Percentiles rank a stretch among this genome's conserved stretches.
Conservation (phyloP, 2,888 invertebrate species). For the Conistra vaccinii region DNA sequence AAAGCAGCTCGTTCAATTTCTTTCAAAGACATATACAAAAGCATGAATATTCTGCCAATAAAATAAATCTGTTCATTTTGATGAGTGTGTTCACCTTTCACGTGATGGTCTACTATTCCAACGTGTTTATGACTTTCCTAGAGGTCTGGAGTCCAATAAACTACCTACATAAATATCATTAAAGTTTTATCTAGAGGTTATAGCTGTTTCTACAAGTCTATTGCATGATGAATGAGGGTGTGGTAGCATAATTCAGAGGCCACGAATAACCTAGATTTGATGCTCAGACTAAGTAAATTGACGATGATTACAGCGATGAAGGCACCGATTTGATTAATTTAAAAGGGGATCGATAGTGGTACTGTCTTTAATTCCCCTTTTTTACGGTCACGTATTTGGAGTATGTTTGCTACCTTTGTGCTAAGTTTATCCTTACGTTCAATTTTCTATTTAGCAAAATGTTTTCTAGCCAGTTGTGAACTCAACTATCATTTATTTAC, state of each 20-base stretch:
- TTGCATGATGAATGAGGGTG: slow-evolving; percentile 28
- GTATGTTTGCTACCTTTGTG: neutral
- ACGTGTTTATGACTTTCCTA: slow-evolving; percentile 50
- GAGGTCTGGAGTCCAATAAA: slow-evolving; percentile 46
- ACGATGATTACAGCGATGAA: slow-evolving; percentile 5
- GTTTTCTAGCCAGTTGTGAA: neutral
- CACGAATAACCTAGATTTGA: slow-evolving; percentile 24
- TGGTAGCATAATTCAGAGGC: slow-evolving; percentile 12
- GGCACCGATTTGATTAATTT: slow-evolving; percentile 2
- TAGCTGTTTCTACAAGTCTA: slow-evolving; percentile 20
- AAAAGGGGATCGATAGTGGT: neutral
- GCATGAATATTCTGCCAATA: slow-evolving; percentile 24
- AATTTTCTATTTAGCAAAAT: slow-evolving; percentile 25
- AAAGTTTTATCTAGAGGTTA: slow-evolving; percentile 53
- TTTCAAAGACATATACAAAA: neutral
- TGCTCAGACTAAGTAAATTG: slow-evolving; percentile 2
- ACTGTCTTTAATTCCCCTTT: neutral
- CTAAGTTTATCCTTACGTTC: neutral
- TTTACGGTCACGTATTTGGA: neutral
- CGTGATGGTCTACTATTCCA: slow-evolving; percentile 23
- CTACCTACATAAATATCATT: slow-evolving; percentile 49
- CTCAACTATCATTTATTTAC: slow-evolving; percentile 7
- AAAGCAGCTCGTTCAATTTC: slow-evolving; percentile 14
- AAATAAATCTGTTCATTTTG: slow-evolving; percentile 44
- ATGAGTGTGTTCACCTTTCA: slow-evolving; percentile 53